A percentile compares a stretch with the other conserved stretches of the same genome.
Conservation (phyloP, 2,888 invertebrate genomes). For the Macaria liturata region DNA sequence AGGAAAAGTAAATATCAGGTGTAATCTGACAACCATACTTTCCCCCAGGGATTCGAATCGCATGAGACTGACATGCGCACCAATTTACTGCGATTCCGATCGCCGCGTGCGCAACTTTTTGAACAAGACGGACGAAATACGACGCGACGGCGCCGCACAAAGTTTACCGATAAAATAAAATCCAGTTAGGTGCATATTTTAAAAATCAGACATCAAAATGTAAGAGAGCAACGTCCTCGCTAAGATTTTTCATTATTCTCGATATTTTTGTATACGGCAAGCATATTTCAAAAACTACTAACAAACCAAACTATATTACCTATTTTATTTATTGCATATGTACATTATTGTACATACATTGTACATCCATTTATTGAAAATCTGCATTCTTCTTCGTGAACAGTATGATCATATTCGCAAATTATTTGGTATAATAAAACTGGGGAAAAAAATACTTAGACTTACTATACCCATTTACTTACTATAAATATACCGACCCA, state of each 20-base stretch:
- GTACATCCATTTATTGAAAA: too few relatives aligned
- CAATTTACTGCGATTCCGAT: constrained; percentile 60
- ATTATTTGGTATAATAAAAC: too few relatives aligned
- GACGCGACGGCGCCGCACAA: constrained; percentile 27
- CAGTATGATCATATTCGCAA: too few relatives aligned
- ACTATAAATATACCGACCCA: too few relatives aligned
- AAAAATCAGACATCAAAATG: background rate
- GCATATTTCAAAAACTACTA: too few relatives aligned
- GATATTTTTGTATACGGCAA: background rate
- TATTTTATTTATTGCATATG: too few relatives aligned
- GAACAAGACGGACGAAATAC: constrained; percentile 14
- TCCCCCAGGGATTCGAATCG: constrained; percentile 25
- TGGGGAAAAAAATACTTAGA: too few relatives aligned
- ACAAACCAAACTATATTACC: too few relatives aligned
- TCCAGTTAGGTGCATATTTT: constrained; percentile 15
- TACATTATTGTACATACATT: too few relatives aligned
- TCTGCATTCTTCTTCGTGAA: too few relatives aligned
- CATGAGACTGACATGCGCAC: constrained; percentile 45
- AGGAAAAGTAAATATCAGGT: too few relatives aligned
- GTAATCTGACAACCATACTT: constrained; percentile 24
- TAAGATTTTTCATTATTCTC: background rate
- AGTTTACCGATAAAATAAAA: constrained; percentile 41
- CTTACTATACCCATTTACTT: too few relatives aligned
- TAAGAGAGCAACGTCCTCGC: background rate
- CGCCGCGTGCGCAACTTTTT: constrained; percentile 39